These are phyloP conservation scores for Drosophila picticornis DNA, from an alignment of 2,888 invertebrate species.

Conservation along the genomic window DNA sequence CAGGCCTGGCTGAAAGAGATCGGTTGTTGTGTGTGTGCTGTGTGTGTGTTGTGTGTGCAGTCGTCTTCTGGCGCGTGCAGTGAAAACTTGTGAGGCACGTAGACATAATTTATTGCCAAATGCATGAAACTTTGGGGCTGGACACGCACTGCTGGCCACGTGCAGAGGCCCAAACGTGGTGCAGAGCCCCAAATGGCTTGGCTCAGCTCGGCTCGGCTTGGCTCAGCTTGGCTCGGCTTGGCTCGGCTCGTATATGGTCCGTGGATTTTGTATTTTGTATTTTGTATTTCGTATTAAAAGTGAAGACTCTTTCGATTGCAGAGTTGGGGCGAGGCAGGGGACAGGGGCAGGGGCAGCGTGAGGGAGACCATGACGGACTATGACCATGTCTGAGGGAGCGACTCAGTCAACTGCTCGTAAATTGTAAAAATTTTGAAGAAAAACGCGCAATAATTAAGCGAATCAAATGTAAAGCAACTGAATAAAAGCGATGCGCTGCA, in stretches of 20 bases:
- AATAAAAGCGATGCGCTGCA: constrained; percentile 17
- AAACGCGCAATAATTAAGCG: constrained; percentile 73
- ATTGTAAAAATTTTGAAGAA: constrained; percentile 44
- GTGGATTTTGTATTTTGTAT: constrained; percentile 11
- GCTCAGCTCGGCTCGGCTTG: no score
- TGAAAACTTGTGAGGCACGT: constrained; percentile 72
- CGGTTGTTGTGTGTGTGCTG: background rate
- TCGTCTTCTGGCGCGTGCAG: constrained; percentile 47
- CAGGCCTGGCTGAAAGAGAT: constrained; percentile 6
- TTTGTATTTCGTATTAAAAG: constrained; percentile 24
- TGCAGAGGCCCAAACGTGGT: constrained; percentile 25
- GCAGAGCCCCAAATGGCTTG: constrained; percentile 2
- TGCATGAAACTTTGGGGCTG: constrained; percentile 70
- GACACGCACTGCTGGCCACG: constrained; percentile 71
- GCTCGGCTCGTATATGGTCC: constrained; percentile 35
- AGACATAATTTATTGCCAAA: constrained; percentile 80
- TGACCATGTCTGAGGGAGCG: constrained; percentile 33
- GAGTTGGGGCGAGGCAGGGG: background rate
- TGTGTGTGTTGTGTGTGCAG: background rate
- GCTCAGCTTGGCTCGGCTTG: no score
- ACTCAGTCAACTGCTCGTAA: constrained; percentile 45
- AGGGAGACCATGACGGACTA: constrained; percentile 16
- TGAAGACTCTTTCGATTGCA: constrained; percentile 38
- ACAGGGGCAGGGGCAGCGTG: background rate
- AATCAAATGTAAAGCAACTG: constrained; percentile 39